phyloP scores from a whole-genome alignment of 2,888 invertebrate species.

The Drosophila yooni region DNA sequence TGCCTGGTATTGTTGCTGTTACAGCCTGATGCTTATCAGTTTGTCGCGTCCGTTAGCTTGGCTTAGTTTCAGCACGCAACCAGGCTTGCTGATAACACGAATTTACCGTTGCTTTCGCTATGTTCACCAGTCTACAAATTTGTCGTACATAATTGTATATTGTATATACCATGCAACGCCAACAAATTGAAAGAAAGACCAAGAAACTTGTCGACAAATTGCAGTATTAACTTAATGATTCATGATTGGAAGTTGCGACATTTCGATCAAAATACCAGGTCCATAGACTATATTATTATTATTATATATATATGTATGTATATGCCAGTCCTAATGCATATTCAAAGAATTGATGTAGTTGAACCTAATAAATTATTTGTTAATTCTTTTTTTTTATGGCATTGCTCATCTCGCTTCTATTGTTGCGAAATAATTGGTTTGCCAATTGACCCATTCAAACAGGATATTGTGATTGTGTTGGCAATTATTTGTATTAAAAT shows the following conservation, averaged over 20 bases:
- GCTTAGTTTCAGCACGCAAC: slow-evolving; percentile 68
- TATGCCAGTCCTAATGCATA: background rate
- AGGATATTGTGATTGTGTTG: slow-evolving; percentile 34
- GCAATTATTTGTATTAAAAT: slow-evolving; percentile 25
- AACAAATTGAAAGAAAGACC: background rate
- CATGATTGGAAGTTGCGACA: background rate
- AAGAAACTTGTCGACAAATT: slow-evolving; percentile 16
- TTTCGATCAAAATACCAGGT: background rate
- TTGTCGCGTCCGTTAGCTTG: slow-evolving; percentile 72
- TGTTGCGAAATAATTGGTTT: background rate
- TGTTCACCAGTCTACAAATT: slow-evolving; percentile 22
- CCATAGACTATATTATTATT: background rate
- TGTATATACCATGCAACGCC: background rate
- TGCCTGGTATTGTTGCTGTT: slow-evolving; percentile 35
- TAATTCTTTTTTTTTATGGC: background rate
- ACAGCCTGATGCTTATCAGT: slow-evolving; percentile 67
- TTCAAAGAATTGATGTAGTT: background rate
- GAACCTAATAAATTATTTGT: background rate
- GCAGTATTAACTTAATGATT: background rate
- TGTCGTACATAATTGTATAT: slow-evolving; percentile 5
- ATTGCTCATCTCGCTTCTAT: background rate
- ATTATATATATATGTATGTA: too few relatives aligned
- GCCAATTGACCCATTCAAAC: slow-evolving; percentile 10
- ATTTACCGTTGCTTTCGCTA: slow-evolving; percentile 71
- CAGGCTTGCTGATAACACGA: slow-evolving; percentile 56